A percentile compares a stretch with the other conserved stretches of the same genome.
These are phyloP conservation scores for Synanceia verrucosa DNA, from an alignment of 2,797 vertebrate species.

Conservation along the genomic window DNA sequence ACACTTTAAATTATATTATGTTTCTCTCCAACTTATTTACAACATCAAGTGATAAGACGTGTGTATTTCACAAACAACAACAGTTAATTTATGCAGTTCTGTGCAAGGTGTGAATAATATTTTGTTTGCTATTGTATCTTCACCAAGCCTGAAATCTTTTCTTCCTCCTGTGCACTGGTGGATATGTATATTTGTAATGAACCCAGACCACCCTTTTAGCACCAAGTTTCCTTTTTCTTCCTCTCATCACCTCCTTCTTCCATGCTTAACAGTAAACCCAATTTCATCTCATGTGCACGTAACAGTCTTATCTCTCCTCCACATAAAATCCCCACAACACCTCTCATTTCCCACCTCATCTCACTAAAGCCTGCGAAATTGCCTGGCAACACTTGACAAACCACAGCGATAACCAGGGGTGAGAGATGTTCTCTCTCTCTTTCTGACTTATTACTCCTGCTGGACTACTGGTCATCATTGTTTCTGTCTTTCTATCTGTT, in stretches of 20 bases:
- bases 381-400: conserved; percentile 12
- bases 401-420: conserved; percentile 14
- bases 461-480: conserved; percentile 10
- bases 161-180: not conserved
- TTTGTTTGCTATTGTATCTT: conserved; percentile 9
- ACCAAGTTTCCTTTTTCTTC: not conserved
- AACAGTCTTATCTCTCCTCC: conserved; percentile 10
- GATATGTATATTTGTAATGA: not conserved
- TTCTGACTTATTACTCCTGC: not conserved
- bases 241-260: not conserved
- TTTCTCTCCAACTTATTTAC: not conserved
- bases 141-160: not conserved
- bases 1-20: not conserved
- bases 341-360: conserved; percentile 11
- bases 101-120: not conserved
- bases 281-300: not conserved
- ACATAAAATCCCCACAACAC: conserved; percentile 9
- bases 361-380: conserved; percentile 11
- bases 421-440: conserved; percentile 21
- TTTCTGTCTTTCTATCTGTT: conserved; percentile 14
- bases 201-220: not conserved
- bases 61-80: not conserved
- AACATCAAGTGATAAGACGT: not conserved
- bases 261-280: not conserved
- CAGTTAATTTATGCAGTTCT: not conserved